Evolutionary conservation across 1,140 invertebrate genomes (phyloP).

Genomic region (Drosophila sturtevanti): DNA sequence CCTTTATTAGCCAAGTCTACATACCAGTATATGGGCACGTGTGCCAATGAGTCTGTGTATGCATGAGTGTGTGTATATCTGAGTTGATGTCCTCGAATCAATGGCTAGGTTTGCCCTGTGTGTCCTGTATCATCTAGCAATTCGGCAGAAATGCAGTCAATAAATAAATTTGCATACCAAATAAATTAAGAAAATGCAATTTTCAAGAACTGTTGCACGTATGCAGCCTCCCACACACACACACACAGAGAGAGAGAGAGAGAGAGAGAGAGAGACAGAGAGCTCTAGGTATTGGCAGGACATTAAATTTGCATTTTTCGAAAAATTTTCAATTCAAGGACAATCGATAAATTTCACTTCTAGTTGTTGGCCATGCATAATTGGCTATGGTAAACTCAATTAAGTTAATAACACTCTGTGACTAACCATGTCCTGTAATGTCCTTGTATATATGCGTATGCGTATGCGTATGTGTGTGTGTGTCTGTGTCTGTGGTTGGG

Average conservation of each 20-base stretch:
- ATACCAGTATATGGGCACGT: not conserved
- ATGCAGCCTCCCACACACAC: not conserved
- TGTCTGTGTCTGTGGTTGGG: conserved; percentile 41
- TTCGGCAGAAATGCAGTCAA: conserved; percentile 51
- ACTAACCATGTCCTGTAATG: conserved; percentile 34
- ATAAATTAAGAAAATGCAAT: conserved; percentile 81
- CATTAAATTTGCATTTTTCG: conserved; percentile 14
- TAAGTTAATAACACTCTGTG: conserved; percentile 58
- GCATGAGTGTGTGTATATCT: not conserved
- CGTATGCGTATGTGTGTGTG: not conserved
- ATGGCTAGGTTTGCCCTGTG: conserved; percentile 5
- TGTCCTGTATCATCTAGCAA: conserved; percentile 21
- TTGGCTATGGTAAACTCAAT: conserved; percentile 54
- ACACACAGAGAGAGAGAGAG: not conserved
- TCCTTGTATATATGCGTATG: conserved; percentile 18
- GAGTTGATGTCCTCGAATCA: conserved; percentile 11
- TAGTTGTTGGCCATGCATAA: conserved; percentile 42
- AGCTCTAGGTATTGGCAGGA: not conserved
- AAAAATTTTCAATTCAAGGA: conserved; percentile 42
- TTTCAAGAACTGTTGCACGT: conserved; percentile 69
- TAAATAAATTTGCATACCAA: conserved; percentile 80
- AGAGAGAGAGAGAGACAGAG: no score
- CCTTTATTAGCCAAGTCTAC: not conserved
- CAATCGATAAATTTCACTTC: conserved; percentile 36
- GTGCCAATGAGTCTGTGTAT: not conserved